phyloP scores from a whole-genome alignment of 2,113 vertebrate species.

The Crotalus tigris region DNA sequence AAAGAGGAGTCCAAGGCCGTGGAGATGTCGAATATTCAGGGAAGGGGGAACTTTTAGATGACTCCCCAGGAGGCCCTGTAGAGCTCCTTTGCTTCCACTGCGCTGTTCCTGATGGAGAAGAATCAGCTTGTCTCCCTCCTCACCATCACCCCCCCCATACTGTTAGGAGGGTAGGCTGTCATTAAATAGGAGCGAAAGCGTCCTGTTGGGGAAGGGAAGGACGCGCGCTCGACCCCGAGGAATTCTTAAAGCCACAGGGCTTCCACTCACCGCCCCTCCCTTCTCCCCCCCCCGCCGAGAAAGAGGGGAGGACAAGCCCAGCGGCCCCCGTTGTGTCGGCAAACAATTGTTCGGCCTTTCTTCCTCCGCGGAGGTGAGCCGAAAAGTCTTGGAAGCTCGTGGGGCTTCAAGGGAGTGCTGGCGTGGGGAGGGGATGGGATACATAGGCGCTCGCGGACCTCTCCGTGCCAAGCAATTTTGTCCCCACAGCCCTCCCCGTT shows the following conservation, averaged over 20 bases:
- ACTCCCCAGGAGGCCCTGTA: not conserved
- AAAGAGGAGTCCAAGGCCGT: not conserved
- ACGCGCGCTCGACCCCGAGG: not conserved
- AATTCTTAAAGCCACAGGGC: not conserved
- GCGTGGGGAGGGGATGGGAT: not conserved
- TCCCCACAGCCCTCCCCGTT: not conserved
- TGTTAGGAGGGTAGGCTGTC: not conserved
- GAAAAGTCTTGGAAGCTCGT: slow-evolving; percentile 39
- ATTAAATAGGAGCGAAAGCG: not conserved
- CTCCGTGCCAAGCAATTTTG: not conserved
- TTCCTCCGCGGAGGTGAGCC: slow-evolving; percentile 34
- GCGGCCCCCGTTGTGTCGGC: slow-evolving; percentile 38
- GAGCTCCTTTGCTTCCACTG: not conserved
- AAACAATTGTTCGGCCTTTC: slow-evolving; percentile 40
- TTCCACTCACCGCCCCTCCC: slow-evolving; percentile 30
- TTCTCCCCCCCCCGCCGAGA: not conserved
- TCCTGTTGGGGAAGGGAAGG: not conserved
- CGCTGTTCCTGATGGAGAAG: not conserved
- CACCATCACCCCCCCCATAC: not conserved
- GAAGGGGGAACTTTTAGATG: not conserved
- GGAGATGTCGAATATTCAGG: not conserved
- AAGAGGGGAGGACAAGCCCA: slow-evolving; percentile 33
- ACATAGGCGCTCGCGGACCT: not conserved
- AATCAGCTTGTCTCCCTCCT: no score
- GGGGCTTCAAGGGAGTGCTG: slow-evolving; percentile 12